Evolutionary conservation across 2,797 vertebrate species (phyloP).

Genomic region (Paramormyrops hopkinsi): DNA sequence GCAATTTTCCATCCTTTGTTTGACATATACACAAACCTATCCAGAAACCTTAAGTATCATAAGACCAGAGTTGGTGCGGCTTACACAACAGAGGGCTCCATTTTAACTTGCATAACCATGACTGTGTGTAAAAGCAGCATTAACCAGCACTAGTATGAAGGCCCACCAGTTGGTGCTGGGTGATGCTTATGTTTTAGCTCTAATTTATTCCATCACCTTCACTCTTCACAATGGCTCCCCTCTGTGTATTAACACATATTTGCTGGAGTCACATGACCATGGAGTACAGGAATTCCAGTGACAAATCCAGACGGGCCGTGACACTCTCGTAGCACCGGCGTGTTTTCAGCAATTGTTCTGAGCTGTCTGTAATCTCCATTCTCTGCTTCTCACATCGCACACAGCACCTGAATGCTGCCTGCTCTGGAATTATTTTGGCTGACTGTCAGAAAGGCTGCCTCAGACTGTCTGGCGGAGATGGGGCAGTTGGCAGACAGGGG

Average conservation of each 20-base stretch:
- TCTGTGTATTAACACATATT: not conserved
- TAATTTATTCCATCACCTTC: not conserved
- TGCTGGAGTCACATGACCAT: not conserved
- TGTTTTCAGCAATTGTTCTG: not conserved
- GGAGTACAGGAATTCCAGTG: constrained; percentile 19
- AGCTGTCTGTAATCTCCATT: not conserved
- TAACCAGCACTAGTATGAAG: not conserved
- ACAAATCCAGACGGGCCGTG: constrained; percentile 7
- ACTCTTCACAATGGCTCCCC: not conserved
- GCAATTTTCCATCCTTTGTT: not conserved
- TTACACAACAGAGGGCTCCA: not conserved
- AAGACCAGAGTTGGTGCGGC: not conserved
- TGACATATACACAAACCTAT: not conserved
- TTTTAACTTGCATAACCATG: not conserved
- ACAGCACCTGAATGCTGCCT: constrained; percentile 29
- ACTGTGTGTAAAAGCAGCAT: not conserved
- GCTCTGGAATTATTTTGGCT: constrained; percentile 33
- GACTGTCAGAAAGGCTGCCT: constrained; percentile 31
- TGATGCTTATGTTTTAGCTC: not conserved
- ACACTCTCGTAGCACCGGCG: not conserved
- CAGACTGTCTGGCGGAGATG: constrained; percentile 21
- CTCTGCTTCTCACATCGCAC: constrained; percentile 23
- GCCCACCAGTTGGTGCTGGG: not conserved
- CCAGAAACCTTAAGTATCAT: not conserved
- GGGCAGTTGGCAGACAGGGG: constrained; percentile 27